Base-by-base conservation (phyloP, 2,888 invertebrate species). In the Linyphia triangularis region DNA sequence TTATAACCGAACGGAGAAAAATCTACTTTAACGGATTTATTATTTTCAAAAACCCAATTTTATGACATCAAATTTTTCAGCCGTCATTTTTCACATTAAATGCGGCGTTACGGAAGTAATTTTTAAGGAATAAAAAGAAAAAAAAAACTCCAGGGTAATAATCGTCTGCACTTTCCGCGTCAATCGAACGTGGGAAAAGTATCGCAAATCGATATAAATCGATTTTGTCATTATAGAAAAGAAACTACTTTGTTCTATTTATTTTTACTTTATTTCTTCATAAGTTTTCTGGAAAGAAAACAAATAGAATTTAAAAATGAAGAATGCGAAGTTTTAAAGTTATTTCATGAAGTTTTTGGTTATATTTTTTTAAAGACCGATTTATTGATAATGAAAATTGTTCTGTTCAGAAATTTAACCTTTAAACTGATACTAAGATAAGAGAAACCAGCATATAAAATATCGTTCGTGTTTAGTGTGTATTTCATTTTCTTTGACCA, bases 181-280 rank as follows among this genome's bases (percentile, higher is more conserved):
- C 33, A 33, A 33, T 33, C 51, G 51, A 51, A 51, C 51, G 51
- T 51, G 51, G 51, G 51, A 51, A 51, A 51, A 51, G 51, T 51
- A 51, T 51, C n/a, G 51, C n/a, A 51, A 51, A 70, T 70, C 70
- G 70, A 70, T 70, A 22, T 24, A 70, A 69, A 70, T 70, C 70
- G 70, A 7, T 43, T 26, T 24, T 30, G 40, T 37, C 70, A 70
- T 70, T 70, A 70, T 26, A 13, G 40, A 7, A 10, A 43, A 70
- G 70, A 70, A 70, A 70, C 43, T 43, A 43, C 43, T 70, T 40
- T 22, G 24, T n/a, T 51, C 51, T n/a, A 51, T 51, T 51, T 51
- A 51, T 51, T 51, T 51, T 51, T 51, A 51, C 16, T 51, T n/a
- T n/a, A 16, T 51, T 51, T 51, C 13, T 13, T 51, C 16, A n/a